These are phyloP conservation scores for Sceloporus tristichus DNA, from an alignment of 2,113 vertebrate genomes.

Conservation along the genomic window DNA sequence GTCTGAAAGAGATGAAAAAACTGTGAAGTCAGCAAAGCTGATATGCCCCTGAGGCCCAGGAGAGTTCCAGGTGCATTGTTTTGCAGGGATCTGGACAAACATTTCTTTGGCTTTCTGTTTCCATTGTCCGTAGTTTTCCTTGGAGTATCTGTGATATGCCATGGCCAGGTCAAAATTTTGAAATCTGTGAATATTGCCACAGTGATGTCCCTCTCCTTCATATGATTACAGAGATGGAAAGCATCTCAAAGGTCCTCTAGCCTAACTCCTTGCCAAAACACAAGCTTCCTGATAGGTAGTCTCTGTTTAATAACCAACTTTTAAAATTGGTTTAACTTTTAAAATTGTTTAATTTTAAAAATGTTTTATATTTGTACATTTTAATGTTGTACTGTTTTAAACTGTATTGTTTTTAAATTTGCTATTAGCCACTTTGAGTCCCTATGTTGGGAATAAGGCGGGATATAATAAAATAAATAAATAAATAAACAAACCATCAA, in stretches of 20 bases:
- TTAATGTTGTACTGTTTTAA: too few species aligned
- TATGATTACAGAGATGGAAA: not conserved
- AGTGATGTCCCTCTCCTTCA: not conserved
- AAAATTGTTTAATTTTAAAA: too few species aligned
- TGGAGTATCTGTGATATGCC: not conserved
- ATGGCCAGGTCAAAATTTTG: slow-evolving; percentile 20
- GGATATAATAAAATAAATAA: too few species aligned
- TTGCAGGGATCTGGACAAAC: slow-evolving; percentile 36
- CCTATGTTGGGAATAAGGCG: too few species aligned
- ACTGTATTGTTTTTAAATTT: too few species aligned
- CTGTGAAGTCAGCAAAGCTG: slow-evolving; percentile 21
- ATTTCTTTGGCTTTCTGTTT: slow-evolving; percentile 31
- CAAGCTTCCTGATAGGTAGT: too few species aligned
- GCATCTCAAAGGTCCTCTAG: not conserved
- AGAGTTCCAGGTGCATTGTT: slow-evolving; percentile 43
- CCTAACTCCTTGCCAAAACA: not conserved
- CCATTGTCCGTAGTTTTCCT: slow-evolving; percentile 16
- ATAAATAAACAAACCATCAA: too few species aligned
- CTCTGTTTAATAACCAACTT: not conserved
- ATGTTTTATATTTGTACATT: too few species aligned
- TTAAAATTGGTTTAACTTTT: too few species aligned
- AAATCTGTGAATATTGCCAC: slow-evolving; percentile 3
- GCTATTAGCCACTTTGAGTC: too few species aligned
- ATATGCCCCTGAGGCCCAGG: not conserved
- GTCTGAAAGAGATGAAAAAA: slow-evolving; percentile 40